These are phyloP conservation scores for Cylloceria caligata DNA, from an alignment of 2,888 invertebrate genomes.

Conservation along the genomic window DNA sequence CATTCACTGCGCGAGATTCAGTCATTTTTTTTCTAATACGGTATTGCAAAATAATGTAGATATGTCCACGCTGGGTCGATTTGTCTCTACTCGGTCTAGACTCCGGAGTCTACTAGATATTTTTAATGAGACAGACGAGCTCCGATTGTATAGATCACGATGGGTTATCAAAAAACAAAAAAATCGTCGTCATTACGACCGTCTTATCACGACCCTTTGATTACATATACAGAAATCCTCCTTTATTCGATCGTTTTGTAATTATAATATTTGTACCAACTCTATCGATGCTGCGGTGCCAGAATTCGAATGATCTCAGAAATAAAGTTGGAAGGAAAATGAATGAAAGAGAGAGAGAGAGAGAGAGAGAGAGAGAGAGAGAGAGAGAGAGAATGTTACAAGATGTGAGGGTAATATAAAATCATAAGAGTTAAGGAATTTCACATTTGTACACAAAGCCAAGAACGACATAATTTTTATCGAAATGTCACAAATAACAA, in stretches of 20 bases:
- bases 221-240: constrained; percentile 1
- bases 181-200: not conserved
- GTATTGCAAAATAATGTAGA: constrained; percentile 13
- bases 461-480: not conserved
- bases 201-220: not conserved
- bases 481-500: not conserved
- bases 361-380: no score
- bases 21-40: not conserved
- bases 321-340: not conserved
- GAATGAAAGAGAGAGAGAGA: not conserved
- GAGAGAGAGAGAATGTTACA: not conserved
- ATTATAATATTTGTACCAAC: not conserved
- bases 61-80: not conserved
- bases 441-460: not conserved
- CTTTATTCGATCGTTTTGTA: constrained; percentile 34
- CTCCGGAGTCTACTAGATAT: constrained; percentile 31
- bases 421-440: constrained; percentile 23
- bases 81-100: constrained; percentile 48
- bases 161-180: not conserved
- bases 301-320: constrained; percentile 20
- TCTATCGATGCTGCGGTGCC: constrained; percentile 1
- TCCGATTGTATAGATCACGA: constrained; percentile 1
- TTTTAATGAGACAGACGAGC: not conserved
- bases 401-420: constrained; percentile 1
- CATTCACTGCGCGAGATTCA: not conserved